These are phyloP conservation scores for Hydropsyche tenuis DNA, from an alignment of 1,140 invertebrate genomes.

Conservation along the genomic window DNA sequence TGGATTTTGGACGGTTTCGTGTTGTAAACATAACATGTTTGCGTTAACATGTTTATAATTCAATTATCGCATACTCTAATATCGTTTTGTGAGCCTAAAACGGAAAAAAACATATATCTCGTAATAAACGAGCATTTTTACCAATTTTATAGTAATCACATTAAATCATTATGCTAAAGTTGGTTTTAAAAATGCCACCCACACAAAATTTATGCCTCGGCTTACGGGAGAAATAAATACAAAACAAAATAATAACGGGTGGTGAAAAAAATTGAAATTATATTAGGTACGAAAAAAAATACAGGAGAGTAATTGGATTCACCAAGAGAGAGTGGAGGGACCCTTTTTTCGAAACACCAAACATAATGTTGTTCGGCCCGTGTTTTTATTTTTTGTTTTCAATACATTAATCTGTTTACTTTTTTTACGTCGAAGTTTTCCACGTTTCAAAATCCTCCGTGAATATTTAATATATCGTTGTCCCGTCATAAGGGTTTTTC, in stretches of 20 bases:
- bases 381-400: constrained; percentile 24
- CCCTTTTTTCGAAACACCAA: constrained; percentile 5
- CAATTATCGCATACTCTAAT: too few relatives aligned
- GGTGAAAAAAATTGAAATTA: not conserved
- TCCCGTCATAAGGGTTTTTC: constrained; percentile 19
- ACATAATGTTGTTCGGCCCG: constrained; percentile 1
- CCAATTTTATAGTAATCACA: not conserved
- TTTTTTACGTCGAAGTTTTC: constrained; percentile 27
- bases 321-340: not conserved
- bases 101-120: too few relatives aligned
- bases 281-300: constrained; percentile 10
- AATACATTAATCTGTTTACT: constrained; percentile 36
- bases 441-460: constrained; percentile 26
- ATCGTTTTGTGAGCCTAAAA: too few relatives aligned
- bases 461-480: constrained; percentile 30
- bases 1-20: too few relatives aligned
- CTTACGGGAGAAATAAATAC: not conserved
- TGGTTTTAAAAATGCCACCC: not conserved
- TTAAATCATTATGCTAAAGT: constrained; percentile 11
- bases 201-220: not conserved
- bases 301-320: constrained; percentile 22
- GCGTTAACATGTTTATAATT: too few relatives aligned
- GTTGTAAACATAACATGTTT: too few relatives aligned
- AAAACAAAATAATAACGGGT: not conserved
- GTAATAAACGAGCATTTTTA: too few relatives aligned